Evolutionary conservation across 2,888 invertebrate genomes (phyloP).

Genomic region (Lycocerus yunnanus): DNA sequence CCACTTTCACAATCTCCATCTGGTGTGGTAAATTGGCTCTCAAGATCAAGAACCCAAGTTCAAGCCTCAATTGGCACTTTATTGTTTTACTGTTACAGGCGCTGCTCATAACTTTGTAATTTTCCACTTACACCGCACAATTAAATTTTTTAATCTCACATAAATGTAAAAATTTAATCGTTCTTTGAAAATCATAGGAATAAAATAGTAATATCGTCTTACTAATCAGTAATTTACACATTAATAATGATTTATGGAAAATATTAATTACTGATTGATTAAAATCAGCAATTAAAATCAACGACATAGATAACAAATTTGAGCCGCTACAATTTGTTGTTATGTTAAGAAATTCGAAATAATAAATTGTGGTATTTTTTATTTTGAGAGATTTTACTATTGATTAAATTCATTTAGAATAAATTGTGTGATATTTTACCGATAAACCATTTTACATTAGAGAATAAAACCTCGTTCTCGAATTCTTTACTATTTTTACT

Average conservation of each 20-base stretch:
- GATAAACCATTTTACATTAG: too few relatives aligned
- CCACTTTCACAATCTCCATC: background rate
- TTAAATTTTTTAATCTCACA: background rate
- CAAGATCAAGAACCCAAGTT: background rate
- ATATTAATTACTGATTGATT: background rate
- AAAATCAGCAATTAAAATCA: background rate
- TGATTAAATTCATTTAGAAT: background rate
- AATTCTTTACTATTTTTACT: constrained; percentile 25
- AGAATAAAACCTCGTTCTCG: too few relatives aligned
- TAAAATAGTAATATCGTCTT: background rate
- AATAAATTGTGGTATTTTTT: background rate
- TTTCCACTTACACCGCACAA: background rate
- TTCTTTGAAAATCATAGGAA: background rate
- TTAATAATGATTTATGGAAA: background rate
- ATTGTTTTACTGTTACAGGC: background rate
- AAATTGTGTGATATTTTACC: too few relatives aligned
- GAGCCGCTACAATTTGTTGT: background rate
- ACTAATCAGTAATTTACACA: background rate
- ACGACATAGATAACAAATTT: background rate
- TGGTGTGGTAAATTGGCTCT: background rate
- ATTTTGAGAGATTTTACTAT: background rate
- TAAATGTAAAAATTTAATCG: background rate
- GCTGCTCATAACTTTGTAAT: background rate
- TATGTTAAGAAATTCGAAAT: background rate
- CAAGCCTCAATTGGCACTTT: background rate